Evolutionary conservation across 2,888 invertebrate genomes (phyloP), one percentile per base, ranked within the genome.

Genomic region (Timema cristinae): DNA sequence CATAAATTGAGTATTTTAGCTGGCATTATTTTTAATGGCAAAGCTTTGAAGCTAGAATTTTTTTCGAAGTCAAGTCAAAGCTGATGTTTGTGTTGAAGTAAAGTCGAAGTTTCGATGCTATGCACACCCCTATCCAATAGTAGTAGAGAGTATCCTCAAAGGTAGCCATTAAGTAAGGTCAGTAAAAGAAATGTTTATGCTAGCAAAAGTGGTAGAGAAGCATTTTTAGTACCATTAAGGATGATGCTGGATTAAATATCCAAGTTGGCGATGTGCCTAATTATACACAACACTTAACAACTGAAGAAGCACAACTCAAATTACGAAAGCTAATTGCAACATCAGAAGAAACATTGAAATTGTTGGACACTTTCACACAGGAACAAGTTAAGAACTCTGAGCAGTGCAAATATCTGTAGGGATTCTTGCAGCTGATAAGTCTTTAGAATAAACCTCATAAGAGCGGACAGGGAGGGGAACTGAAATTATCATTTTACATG

Each of bases 391-490:
- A 7, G 16, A 13, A 56, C 6, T 56, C 56, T 56, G 56, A 56
- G 56, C 56, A 56, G 11, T 56, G 56, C 56, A 7, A 16, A 16
- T 56, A 10, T 10, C 56, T 56, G 6, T 7, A 56, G 16, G 10
- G 56, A 56, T 56, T 56, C 11, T 10, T 56, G 56, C 6, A 56
- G 6, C 56, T 56, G 13, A 16, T 56, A 13, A 56, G 16, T 16
- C 13, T 56, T 56, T 10, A 15, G 56, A 56, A 56, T n/a, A 16
- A 15, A 7, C 13, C 13, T 56, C 10, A 56, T 56, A 13, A 56
- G 56, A 56, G 56, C 56, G 13, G 56, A 56, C 56, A 56, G 56
- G 56, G 56, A 56, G 16, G 6, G 56, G 16, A 56, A 56, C 56
- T 56, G 56, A 16, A 56, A 56, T 7, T 56, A 15, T 56, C 13